Evolutionary conservation across 2,113 vertebrate genomes (phyloP).

Genomic region (Antechinus flavipes): DNA sequence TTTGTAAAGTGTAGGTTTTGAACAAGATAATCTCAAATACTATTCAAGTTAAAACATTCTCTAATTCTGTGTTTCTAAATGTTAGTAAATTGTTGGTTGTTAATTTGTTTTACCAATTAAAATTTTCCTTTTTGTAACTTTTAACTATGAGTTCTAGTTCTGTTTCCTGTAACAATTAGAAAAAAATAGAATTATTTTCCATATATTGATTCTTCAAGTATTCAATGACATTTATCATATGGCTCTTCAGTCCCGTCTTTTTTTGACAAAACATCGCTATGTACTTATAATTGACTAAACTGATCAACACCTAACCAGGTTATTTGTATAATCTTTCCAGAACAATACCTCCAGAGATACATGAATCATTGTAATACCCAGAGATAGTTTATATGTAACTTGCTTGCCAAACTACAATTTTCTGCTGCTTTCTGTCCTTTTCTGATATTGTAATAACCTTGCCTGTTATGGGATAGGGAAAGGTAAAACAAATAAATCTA

Average conservation of each 20-base stretch:
- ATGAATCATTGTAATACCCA: not conserved
- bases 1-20: not conserved
- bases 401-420: not conserved
- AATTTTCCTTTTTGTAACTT: not conserved
- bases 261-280: not conserved
- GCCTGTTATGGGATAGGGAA: not conserved
- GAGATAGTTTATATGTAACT: not conserved
- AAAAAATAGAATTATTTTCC: not conserved
- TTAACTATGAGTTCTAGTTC: not conserved
- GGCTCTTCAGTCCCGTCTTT: not conserved
- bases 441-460: not conserved
- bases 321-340: not conserved
- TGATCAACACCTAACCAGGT: not conserved
- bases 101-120: not conserved
- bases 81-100: not conserved
- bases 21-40: not conserved
- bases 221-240: not conserved
- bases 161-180: not conserved
- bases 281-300: not conserved
- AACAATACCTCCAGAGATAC: not conserved
- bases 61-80: not conserved
- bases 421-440: not conserved
- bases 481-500: not conserved
- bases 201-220: not conserved
- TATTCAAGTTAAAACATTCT: not conserved